Evolutionary conservation across 2,113 vertebrate species (phyloP).

Genomic region (Plotosus lineatus): DNA sequence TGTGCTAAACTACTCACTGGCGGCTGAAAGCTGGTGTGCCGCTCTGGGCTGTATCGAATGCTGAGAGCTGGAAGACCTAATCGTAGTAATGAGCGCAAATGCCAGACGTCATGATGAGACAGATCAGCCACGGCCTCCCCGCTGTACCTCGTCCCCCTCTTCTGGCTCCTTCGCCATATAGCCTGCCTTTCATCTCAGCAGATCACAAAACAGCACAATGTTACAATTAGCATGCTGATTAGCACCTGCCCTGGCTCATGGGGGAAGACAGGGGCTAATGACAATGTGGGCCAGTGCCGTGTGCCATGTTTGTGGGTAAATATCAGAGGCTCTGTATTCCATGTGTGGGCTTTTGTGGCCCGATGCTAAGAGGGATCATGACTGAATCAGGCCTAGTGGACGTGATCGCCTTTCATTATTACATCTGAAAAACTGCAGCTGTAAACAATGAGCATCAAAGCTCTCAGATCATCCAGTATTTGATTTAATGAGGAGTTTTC

Average conservation of each 20-base stretch:
- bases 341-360: constrained; percentile 23
- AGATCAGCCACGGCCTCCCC: constrained; percentile 14
- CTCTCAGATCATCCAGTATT: constrained; percentile 24
- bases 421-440: constrained; percentile 33
- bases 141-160: constrained; percentile 1
- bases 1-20: background rate
- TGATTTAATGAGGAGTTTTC: constrained; percentile 47
- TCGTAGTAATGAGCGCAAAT: constrained; percentile 49
- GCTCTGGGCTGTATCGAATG: constrained; percentile 25
- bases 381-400: constrained; percentile 20
- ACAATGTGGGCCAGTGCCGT: constrained; percentile 43
- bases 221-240: constrained; percentile 60
- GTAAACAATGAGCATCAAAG: constrained; percentile 50
- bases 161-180: constrained; percentile 27
- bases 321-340: constrained; percentile 46
- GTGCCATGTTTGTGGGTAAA: constrained; percentile 50
- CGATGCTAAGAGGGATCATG: constrained; percentile 33
- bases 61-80: constrained; percentile 48
- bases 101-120: constrained; percentile 32
- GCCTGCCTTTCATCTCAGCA: constrained; percentile 47
- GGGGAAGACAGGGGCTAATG: constrained; percentile 49
- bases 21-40: background rate
- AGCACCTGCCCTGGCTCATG: constrained; percentile 50
- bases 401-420: constrained; percentile 40
- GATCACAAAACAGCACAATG: constrained; percentile 42